A percentile compares a stretch with the other conserved stretches of the same genome.
These are phyloP conservation scores for Drosophila orosa DNA, from an alignment of 1,140 invertebrate genomes.

Conservation along the genomic window DNA sequence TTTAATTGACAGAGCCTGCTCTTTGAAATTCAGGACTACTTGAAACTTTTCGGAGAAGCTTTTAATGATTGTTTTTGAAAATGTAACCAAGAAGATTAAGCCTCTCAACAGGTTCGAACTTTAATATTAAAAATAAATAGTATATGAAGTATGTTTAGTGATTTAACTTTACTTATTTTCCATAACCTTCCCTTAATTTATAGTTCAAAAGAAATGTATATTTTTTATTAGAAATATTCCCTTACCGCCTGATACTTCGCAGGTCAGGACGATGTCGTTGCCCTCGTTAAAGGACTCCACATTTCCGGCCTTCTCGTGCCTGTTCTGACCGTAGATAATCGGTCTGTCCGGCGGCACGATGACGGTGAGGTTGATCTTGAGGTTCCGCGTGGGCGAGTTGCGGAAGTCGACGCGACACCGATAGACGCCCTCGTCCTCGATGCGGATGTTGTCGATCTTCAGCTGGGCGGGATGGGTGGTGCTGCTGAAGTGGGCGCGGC, in stretches of 20 bases:
- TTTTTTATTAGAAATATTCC: not conserved
- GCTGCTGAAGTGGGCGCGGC: conserved; percentile 90
- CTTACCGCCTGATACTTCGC: conserved; percentile 95
- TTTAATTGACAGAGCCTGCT: conserved; percentile 8
- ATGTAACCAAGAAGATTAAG: not conserved
- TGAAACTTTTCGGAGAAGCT: not conserved
- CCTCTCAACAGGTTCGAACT: conserved; percentile 3
- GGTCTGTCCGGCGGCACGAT: conserved; percentile 94
- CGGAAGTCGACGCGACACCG: conserved; percentile 94
- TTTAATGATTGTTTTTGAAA: conserved; percentile 5
- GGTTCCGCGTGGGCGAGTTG: conserved; percentile 93
- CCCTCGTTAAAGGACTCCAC: conserved; percentile 95
- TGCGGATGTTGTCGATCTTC: conserved; percentile 89
- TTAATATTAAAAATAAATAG: too few relatives aligned
- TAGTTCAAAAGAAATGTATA: too few relatives aligned
- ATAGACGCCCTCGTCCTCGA: conserved; percentile 92
- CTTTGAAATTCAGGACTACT: conserved; percentile 1
- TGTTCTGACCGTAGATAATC: conserved; percentile 93
- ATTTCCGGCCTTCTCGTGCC: conserved; percentile 90
- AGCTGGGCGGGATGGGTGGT: conserved; percentile 89
- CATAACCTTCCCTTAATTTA: not conserved
- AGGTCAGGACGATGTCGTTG: conserved; percentile 91
- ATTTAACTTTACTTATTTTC: too few relatives aligned
- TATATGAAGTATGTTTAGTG: too few relatives aligned
- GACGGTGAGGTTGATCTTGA: conserved; percentile 93